Evolutionary conservation across 2,113 vertebrate genomes (phyloP).

Genomic region (Brevimyrus niger): DNA sequence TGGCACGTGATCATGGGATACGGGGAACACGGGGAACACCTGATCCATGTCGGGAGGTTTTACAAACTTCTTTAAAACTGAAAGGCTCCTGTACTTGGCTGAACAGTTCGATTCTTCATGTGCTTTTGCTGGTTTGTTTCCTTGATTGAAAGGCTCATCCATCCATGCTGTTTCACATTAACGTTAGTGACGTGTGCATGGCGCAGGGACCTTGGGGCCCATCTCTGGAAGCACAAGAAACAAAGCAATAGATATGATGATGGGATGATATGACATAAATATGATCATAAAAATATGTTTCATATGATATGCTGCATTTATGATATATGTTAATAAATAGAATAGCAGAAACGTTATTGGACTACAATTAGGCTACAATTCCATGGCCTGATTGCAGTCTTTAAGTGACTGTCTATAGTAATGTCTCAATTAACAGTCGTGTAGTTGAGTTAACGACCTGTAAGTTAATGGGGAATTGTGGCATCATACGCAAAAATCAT

Average conservation of each 20-base stretch:
- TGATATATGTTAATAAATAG: not conserved
- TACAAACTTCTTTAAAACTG: too few relatives aligned
- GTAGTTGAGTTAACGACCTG: not conserved
- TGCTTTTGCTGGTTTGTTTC: too few relatives aligned
- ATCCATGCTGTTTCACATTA: too few relatives aligned
- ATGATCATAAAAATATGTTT: not conserved
- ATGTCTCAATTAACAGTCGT: not conserved
- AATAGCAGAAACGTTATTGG: not conserved
- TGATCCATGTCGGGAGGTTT: too few relatives aligned
- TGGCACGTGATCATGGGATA: not conserved
- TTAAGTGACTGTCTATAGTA: not conserved
- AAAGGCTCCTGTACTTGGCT: too few relatives aligned
- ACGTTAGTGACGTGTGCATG: too few relatives aligned
- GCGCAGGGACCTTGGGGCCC: too few relatives aligned
- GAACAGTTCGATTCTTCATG: too few relatives aligned
- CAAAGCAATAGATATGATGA: not conserved
- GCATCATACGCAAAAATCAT: not conserved
- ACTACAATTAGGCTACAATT: not conserved
- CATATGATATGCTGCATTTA: not conserved
- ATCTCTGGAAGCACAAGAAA: not conserved
- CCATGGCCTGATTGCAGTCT: not conserved
- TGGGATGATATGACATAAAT: not conserved
- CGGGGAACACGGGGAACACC: too few relatives aligned
- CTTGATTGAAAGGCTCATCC: too few relatives aligned
- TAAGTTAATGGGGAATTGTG: not conserved